Conservation (phyloP, 2,797 vertebrate species). For the Intellagama lesueurii region DNA sequence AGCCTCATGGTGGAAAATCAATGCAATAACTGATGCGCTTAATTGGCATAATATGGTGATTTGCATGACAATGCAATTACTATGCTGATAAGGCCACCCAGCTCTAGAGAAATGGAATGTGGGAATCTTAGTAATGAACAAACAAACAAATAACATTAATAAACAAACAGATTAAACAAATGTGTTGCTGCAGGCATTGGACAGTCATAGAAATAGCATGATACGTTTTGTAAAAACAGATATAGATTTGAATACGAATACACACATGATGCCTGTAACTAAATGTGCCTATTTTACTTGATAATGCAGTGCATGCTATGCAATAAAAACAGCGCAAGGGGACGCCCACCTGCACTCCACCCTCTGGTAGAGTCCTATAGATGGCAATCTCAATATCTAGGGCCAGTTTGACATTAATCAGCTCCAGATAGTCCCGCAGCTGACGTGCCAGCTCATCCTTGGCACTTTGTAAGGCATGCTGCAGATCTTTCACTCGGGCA, state of each 20-base stretch:
- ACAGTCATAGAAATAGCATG: background rate
- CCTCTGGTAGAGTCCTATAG: slow-evolving; percentile 86
- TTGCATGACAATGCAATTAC: too few species aligned
- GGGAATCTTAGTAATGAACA: background rate
- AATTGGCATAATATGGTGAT: too few species aligned
- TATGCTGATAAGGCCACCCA: too few species aligned
- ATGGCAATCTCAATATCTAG: slow-evolving; percentile 87
- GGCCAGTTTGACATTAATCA: slow-evolving; percentile 86
- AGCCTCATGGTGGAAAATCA: too few species aligned
- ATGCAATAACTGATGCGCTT: too few species aligned
- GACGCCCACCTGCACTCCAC: slow-evolving; percentile 82
- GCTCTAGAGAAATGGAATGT: background rate
- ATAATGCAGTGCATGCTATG: too few species aligned
- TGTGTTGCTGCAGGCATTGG: background rate
- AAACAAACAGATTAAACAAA: background rate
- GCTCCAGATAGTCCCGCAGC: slow-evolving; percentile 84
- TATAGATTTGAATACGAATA: background rate
- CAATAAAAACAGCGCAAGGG: background rate
- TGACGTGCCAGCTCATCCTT: slow-evolving; percentile 84
- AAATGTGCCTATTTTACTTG: background rate
- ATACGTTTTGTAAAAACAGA: background rate
- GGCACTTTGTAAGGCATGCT: slow-evolving; percentile 82
- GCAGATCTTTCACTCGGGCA: slow-evolving; percentile 80
- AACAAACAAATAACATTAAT: background rate
- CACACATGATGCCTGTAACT: background rate